Evolutionary conservation across 2,888 invertebrate genomes (phyloP), one percentile per base, ranked within the genome.

Genomic region (Rhamnusium bicolor): DNA sequence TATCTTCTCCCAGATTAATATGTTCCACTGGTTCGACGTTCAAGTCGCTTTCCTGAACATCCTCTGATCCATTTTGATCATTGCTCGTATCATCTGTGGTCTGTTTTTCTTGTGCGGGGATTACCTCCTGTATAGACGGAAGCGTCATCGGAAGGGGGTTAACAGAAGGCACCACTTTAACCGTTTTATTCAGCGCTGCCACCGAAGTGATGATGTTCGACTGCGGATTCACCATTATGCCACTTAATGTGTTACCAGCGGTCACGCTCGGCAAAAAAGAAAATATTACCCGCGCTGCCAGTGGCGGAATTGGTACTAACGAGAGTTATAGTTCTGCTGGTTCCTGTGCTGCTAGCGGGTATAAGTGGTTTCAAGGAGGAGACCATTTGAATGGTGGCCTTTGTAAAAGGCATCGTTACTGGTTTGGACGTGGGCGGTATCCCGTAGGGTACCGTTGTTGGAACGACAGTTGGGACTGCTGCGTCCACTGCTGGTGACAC

Each of bases 1-100:
- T 61, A 8, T 71, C 77, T 24, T 67, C 77, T 21, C 63, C 61
- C 18, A 77, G 46, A 18, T 27, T 73, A 14, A 79, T 68, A 47
- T 80, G 81, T 60, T 81, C 81, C n/a, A 81, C 61, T 6, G 79
- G 76, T 18, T 53, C 65, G 16, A 65, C 40, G 32, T 12, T 49
- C 51, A 24, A 16, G 16, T 32, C 16, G 24, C 7, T 14, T n/a
- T 56, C 54, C 2, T 12, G 40, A 40, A 12, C 40, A 4, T 14
- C 27, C 27, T n/a, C 24, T 12, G 24, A 5, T 27, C 14, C n/a
- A 14, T 27, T 24, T 12, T n/a, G 29, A 46, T 10, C 1, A 0
- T 21, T 21, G 16, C 10, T 14, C 2, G n/a, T 16, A 4, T 40
- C 46, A 4, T n/a, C n/a, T 4, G n/a, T 4, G n/a, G 40, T 1